Conservation (phyloP, 2,888 invertebrate species). For the Phragmatobia fuliginosa region DNA sequence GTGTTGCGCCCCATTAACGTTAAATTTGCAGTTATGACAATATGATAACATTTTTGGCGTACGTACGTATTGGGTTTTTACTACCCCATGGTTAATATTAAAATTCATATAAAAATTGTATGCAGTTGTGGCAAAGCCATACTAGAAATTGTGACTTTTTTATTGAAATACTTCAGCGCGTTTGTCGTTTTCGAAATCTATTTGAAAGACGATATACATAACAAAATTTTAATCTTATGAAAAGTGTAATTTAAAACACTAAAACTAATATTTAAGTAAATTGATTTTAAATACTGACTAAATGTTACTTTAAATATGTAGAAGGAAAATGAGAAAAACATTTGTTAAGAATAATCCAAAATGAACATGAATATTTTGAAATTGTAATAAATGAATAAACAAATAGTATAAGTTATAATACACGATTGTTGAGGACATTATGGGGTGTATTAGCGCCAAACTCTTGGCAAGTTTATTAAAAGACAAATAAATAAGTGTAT, state of each 20-base stretch:
- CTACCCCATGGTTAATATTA: slow-evolving; percentile 66
- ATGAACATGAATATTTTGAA: slow-evolving; percentile 26
- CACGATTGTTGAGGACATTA: slow-evolving; percentile 36
- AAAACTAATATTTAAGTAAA: slow-evolving; percentile 52
- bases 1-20: slow-evolving; percentile 76
- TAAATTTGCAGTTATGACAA: slow-evolving; percentile 77
- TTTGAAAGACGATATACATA: slow-evolving; percentile 39
- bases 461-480: slow-evolving; percentile 47
- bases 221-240: slow-evolving; percentile 59
- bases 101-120: slow-evolving; percentile 40
- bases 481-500: slow-evolving; percentile 57
- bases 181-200: slow-evolving; percentile 50
- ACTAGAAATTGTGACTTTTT: slow-evolving; percentile 48
- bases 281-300: slow-evolving; percentile 55
- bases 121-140: slow-evolving; percentile 60
- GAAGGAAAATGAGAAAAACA: slow-evolving; percentile 53
- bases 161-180: slow-evolving; percentile 43
- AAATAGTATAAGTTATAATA: slow-evolving; percentile 30
- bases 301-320: slow-evolving; percentile 53
- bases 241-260: slow-evolving; percentile 58
- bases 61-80: slow-evolving; percentile 77
- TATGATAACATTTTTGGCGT: slow-evolving; percentile 69
- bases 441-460: slow-evolving; percentile 33
- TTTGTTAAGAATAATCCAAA: slow-evolving; percentile 52
- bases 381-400: slow-evolving; percentile 37